Percentiles rank a stretch among this genome's conserved stretches.
Conservation (phyloP, 2,113 vertebrate species). For the Crotalus helleri region DNA sequence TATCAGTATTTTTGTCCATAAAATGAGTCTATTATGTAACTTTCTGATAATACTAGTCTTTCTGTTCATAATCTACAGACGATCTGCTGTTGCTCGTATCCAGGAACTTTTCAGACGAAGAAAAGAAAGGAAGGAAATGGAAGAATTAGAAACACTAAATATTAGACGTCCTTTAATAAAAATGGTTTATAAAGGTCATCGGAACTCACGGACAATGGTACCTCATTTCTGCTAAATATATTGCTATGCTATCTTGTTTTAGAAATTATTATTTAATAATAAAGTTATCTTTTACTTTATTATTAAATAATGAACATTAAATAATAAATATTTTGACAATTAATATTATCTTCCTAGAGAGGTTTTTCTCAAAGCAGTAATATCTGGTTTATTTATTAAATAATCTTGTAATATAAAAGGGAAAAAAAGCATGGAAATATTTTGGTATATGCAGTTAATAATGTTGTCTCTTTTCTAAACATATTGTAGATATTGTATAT, state of each 20-base stretch:
- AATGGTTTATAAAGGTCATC: conserved; percentile 97
- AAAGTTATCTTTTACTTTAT: not conserved
- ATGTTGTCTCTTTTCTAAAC: not conserved
- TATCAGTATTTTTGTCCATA: conserved; percentile 33
- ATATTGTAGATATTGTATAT: not conserved
- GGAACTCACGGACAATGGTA: conserved; percentile 99
- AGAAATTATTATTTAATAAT: not conserved
- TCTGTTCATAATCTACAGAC: conserved; percentile 69
- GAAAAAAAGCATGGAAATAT: not conserved
- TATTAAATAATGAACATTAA: not conserved
- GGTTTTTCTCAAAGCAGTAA: not conserved
- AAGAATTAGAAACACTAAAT: conserved; percentile 91
- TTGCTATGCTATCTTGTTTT: not conserved
- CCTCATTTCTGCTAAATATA: not conserved
- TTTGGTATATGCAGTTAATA: not conserved
- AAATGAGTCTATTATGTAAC: not conserved
- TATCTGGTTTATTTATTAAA: not conserved
- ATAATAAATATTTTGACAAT: not conserved
- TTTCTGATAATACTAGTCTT: conserved; percentile 45
- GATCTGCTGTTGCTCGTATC: conserved; percentile 94
- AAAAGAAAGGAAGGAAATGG: conserved; percentile 95
- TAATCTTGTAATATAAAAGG: not conserved
- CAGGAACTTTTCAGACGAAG: conserved; percentile 95
- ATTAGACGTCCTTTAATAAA: conserved; percentile 91
- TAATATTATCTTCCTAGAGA: not conserved